Evolutionary conservation across 2,113 vertebrate species (phyloP).

Genomic region (Origma solitaria): DNA sequence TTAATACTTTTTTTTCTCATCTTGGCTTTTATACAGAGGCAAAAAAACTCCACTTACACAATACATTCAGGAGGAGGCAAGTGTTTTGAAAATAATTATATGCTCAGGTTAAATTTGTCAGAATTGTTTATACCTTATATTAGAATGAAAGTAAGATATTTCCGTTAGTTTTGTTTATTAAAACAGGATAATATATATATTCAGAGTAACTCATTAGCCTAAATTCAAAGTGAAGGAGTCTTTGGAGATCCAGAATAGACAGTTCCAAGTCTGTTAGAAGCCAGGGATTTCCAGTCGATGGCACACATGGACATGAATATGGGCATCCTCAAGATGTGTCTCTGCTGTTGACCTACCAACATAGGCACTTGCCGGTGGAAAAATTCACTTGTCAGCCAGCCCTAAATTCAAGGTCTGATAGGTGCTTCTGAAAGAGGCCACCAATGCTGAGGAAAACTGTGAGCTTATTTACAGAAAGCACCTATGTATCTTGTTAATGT

Average conservation of each 20-base stretch:
- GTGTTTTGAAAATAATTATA: background rate
- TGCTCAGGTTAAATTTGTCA: background rate
- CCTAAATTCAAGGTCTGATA: background rate
- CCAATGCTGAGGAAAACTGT: fast-evolving
- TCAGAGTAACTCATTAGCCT: background rate
- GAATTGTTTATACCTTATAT: background rate
- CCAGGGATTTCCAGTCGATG: background rate
- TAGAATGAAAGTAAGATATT: background rate
- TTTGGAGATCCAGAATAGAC: background rate
- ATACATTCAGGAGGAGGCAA: background rate
- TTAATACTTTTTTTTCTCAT: background rate
- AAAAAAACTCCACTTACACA: background rate
- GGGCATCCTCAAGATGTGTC: background rate
- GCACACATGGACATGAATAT: background rate
- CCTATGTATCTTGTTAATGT: background rate
- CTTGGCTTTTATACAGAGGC: background rate
- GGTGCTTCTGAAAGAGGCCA: background rate
- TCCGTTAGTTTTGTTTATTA: background rate
- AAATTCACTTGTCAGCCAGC: background rate
- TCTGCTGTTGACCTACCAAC: background rate
- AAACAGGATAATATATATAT: background rate
- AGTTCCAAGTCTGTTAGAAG: background rate
- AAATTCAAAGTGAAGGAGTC: background rate
- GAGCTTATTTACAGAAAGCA: background rate
- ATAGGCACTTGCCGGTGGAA: background rate